Evolutionary conservation across 2,113 vertebrate genomes (phyloP).

Genomic region (Aplodontia rufa): DNA sequence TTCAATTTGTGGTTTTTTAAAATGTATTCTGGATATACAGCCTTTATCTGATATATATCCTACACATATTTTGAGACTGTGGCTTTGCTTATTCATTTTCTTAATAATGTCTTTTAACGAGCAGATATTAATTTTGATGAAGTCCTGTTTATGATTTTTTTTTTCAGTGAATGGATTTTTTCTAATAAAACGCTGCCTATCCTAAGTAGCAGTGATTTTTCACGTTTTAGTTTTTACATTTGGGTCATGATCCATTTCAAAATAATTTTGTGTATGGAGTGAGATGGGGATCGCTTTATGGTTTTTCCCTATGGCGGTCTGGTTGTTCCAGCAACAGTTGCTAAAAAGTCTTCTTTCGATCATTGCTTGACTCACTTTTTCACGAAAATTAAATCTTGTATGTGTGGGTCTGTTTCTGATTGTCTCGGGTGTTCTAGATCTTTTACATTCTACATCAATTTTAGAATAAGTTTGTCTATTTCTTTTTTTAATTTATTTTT

Average conservation of each 20-base stretch:
- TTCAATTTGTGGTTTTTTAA: neutral
- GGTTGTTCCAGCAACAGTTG: neutral
- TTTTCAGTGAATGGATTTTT: neutral
- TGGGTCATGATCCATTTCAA: slow-evolving; percentile 12
- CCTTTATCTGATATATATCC: neutral
- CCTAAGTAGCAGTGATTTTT: neutral
- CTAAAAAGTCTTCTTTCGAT: slow-evolving; percentile 7
- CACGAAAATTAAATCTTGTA: neutral
- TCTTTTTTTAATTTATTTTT: too few relatives aligned
- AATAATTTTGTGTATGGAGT: slow-evolving; percentile 24
- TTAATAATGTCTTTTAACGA: neutral
- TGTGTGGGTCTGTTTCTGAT: neutral
- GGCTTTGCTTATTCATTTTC: neutral
- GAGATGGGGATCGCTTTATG: neutral
- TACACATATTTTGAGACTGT: neutral
- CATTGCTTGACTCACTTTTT: slow-evolving; percentile 4
- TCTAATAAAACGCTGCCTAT: neutral
- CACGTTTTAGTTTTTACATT: slow-evolving; percentile 3
- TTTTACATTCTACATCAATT: neutral
- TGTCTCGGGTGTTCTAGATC: neutral
- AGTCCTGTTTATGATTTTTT: neutral
- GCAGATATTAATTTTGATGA: neutral
- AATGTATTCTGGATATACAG: neutral
- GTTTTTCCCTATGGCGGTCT: neutral
- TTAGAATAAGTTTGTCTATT: neutral